Conservation (phyloP, 1,140 invertebrate species). For the Brachionus plicatilis region DNA sequence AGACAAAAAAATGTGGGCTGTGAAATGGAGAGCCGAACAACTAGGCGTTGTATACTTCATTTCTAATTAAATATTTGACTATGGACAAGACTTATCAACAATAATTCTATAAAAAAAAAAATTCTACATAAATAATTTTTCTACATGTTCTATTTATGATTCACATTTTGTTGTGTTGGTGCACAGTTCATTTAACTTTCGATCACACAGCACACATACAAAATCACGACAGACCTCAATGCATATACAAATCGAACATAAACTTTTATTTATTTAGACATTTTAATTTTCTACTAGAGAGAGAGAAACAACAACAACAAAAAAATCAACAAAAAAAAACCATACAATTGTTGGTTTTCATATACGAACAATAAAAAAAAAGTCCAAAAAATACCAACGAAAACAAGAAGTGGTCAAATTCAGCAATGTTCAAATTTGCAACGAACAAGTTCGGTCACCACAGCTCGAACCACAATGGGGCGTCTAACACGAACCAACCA, state of each 20-base stretch:
- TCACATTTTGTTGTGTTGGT: background rate
- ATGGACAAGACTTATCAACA: background rate
- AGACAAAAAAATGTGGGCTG: too few species aligned
- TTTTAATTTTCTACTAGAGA: background rate
- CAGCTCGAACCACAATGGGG: background rate
- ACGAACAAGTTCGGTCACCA: constrained; percentile 31
- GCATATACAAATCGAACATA: constrained; percentile 1
- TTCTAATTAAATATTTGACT: background rate
- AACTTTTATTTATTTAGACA: background rate
- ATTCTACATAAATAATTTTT: background rate
- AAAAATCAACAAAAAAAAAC: background rate
- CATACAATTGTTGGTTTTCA: background rate
- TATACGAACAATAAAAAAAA: background rate
- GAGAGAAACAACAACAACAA: background rate
- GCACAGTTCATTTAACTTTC: constrained; percentile 16
- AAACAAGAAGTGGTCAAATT: background rate
- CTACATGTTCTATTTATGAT: background rate
- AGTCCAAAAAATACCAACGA: background rate
- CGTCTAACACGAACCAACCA: background rate
- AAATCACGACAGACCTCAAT: background rate
- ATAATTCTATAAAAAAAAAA: background rate
- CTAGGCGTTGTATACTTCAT: too few species aligned
- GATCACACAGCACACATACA: background rate
- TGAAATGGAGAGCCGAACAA: too few species aligned
- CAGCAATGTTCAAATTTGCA: constrained; percentile 34